A percentile compares a stretch with the other conserved stretches of the same genome.
These are phyloP conservation scores for Tupaia chinensis DNA, from an alignment of 2,113 vertebrate species.

Conservation along the genomic window DNA sequence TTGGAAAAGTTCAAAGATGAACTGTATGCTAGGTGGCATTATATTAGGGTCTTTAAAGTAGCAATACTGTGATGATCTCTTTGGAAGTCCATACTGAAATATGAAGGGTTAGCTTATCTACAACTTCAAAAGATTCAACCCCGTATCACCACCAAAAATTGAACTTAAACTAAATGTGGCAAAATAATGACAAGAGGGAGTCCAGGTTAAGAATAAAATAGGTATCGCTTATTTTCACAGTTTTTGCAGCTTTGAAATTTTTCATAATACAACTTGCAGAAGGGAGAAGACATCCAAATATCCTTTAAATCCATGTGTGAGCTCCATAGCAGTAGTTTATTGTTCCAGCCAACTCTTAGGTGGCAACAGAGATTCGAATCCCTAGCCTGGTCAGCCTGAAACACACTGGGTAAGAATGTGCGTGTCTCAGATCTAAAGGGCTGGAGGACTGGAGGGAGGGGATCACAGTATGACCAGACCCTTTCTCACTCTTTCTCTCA, in stretches of 20 bases:
- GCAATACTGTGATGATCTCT: neutral
- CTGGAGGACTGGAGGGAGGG: too few relatives aligned
- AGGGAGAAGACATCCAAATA: neutral
- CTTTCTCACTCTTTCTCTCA: too few relatives aligned
- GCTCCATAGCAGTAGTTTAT: too few relatives aligned
- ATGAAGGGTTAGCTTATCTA: neutral
- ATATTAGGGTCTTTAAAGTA: neutral
- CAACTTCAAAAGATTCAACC: neutral
- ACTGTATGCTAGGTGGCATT: neutral
- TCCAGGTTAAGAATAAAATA: slow-evolving; percentile 3
- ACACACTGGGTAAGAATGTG: too few relatives aligned
- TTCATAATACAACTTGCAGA: neutral
- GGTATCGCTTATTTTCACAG: neutral
- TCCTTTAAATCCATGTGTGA: neutral
- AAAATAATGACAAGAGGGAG: neutral
- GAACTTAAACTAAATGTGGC: neutral
- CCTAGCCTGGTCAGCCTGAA: too few relatives aligned
- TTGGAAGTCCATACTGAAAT: neutral
- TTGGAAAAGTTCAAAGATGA: neutral
- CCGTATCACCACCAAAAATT: too few relatives aligned
- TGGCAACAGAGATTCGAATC: too few relatives aligned
- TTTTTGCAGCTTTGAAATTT: neutral
- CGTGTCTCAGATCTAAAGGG: too few relatives aligned
- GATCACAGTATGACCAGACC: too few relatives aligned
- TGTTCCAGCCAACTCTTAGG: too few relatives aligned